Evolutionary conservation across 2,113 vertebrate species (phyloP).

Genomic region (Zosterops pallidus): DNA sequence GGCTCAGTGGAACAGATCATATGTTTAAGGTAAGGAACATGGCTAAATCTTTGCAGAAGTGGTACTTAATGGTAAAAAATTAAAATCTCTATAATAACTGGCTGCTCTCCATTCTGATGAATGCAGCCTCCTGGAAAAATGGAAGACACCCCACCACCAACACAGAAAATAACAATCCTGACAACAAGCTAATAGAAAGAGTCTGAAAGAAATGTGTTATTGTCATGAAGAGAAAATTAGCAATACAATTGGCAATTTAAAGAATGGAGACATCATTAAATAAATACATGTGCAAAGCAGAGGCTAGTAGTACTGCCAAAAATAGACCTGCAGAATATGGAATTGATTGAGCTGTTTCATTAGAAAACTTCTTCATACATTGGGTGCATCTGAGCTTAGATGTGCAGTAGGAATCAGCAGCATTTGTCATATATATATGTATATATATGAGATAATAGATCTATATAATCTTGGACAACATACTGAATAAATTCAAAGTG

Average conservation of each 20-base stretch:
- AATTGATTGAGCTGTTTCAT: conserved; percentile 7
- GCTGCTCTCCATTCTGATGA: neutral
- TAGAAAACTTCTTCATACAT: neutral
- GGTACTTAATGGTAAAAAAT: neutral
- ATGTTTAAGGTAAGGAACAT: neutral
- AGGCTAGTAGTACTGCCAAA: neutral
- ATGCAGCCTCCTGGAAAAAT: neutral
- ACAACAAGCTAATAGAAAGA: neutral
- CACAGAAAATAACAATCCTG: neutral
- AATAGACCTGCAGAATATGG: conserved; percentile 24
- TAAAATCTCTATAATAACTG: neutral
- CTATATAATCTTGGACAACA: neutral
- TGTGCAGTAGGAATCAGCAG: neutral
- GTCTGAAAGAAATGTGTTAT: neutral
- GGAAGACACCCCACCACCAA: neutral
- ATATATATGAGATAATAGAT: neutral
- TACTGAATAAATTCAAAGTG: neutral
- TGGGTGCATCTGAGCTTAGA: neutral
- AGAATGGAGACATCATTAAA: conserved; percentile 23
- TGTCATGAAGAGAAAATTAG: conserved; percentile 33
- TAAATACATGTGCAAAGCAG: conserved; percentile 36
- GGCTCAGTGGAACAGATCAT: neutral
- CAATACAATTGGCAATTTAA: conserved; percentile 43
- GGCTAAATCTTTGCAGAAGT: neutral
- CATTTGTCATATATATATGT: neutral